A percentile compares a stretch with the other conserved stretches of the same genome.
phyloP scores from a whole-genome alignment of 2,888 invertebrate genomes.

The Cerceris ruficornis region DNA sequence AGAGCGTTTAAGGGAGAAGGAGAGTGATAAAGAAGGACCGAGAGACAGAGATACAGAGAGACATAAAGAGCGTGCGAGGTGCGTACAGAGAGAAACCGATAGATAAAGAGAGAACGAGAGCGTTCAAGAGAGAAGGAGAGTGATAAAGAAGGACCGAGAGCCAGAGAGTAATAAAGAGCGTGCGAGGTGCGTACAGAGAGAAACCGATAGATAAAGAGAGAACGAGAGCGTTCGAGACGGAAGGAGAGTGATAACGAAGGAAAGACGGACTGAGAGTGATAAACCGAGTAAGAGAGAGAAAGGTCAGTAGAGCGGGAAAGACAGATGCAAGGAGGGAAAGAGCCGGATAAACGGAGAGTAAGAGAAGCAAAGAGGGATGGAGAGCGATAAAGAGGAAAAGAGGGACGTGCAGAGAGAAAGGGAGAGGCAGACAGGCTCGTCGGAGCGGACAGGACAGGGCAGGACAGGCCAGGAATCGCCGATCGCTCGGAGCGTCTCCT shows the following conservation, averaged over 20 bases:
- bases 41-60: too few relatives aligned
- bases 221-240: too few relatives aligned
- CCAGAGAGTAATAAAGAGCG: too few relatives aligned
- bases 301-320: background rate
- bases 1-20: too few relatives aligned
- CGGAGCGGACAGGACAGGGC: constrained; percentile 55
- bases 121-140: too few relatives aligned
- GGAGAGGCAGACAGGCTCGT: constrained; percentile 67
- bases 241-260: background rate
- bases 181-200: too few relatives aligned
- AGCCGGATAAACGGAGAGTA: constrained; percentile 32
- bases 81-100: too few relatives aligned
- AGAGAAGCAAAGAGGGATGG: constrained; percentile 28
- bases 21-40: too few relatives aligned
- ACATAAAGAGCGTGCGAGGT: too few relatives aligned
- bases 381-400: background rate
- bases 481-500: constrained; percentile 78
- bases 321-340: background rate
- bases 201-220: too few relatives aligned
- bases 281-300: background rate
- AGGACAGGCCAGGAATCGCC: constrained; percentile 56
- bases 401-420: background rate
- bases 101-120: too few relatives aligned
- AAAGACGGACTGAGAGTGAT: constrained; percentile 13
- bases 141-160: too few relatives aligned